These are phyloP conservation scores for Echeneis naucrates DNA, from an alignment of 2,797 vertebrate species.

Conservation along the genomic window DNA sequence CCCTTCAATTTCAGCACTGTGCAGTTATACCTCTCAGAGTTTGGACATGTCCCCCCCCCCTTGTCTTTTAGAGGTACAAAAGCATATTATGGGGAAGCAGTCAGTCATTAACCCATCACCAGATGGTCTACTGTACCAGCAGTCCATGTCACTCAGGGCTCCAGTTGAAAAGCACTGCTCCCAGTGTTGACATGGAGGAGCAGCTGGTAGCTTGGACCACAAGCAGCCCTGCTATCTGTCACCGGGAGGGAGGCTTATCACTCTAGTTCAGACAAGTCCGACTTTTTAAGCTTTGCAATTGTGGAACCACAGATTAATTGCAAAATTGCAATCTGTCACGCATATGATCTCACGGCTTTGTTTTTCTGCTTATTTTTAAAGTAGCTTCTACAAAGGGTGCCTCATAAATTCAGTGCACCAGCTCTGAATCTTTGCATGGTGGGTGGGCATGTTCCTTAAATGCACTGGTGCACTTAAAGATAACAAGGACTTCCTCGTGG, in stretches of 20 bases:
- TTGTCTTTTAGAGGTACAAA: constrained; percentile 35
- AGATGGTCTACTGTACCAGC: constrained; percentile 54
- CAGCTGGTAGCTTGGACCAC: constrained; percentile 63
- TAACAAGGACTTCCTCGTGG: constrained; percentile 68
- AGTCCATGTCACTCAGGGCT: constrained; percentile 31
- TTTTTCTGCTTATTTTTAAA: constrained; percentile 35
- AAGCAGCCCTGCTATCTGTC: constrained; percentile 35
- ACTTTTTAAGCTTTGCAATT: constrained; percentile 22
- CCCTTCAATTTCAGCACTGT: constrained; percentile 54
- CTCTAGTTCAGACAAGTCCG: constrained; percentile 22
- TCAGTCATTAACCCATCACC: constrained; percentile 40
- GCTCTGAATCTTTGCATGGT: constrained; percentile 59
- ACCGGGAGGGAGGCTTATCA: constrained; percentile 52
- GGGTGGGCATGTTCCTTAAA: constrained; percentile 74
- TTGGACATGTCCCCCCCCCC: constrained; percentile 34
- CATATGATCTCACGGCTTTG: constrained; percentile 15
- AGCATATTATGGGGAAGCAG: constrained; percentile 31
- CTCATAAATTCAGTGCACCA: constrained; percentile 52
- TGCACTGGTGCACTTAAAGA: constrained; percentile 67
- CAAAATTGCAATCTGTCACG: constrained; percentile 43
- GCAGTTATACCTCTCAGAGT: constrained; percentile 45
- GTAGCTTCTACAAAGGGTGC: constrained; percentile 33
- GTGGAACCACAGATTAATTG: constrained; percentile 52
- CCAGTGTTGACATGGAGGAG: constrained; percentile 63
- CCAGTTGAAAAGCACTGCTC: constrained; percentile 55